Conservation (phyloP, 2,888 invertebrate species). For the Hemithea aestivaria region DNA sequence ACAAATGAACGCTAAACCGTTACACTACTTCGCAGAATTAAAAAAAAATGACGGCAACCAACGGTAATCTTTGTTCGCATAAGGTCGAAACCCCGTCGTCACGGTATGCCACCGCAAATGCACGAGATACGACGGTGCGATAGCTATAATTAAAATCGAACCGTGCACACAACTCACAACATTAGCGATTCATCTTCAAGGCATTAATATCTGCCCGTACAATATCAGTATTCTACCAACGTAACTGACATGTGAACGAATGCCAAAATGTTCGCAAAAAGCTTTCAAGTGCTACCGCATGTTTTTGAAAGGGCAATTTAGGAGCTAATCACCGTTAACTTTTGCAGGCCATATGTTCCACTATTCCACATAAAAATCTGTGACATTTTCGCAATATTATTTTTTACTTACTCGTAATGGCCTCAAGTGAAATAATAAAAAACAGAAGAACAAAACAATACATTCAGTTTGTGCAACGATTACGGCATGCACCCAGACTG, state of each 20-base stretch:
- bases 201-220: constrained; percentile 11
- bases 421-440: constrained; percentile 33
- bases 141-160: constrained; percentile 56
- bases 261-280: constrained; percentile 27
- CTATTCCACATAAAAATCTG: too few relatives aligned
- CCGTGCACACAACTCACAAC: constrained; percentile 39
- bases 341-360: constrained; percentile 60
- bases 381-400: too few relatives aligned
- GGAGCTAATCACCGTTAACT: constrained; percentile 49
- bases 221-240: constrained; percentile 23
- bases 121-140: constrained; percentile 38
- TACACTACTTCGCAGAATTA: constrained; percentile 72
- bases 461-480: constrained; percentile 13
- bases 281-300: constrained; percentile 30
- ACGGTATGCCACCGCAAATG: constrained; percentile 46
- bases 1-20: constrained; percentile 74
- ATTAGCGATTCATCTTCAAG: constrained; percentile 26
- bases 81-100: constrained; percentile 53
- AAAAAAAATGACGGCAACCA: constrained; percentile 63
- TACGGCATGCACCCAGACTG: constrained; percentile 1
- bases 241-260: constrained; percentile 27
- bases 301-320: constrained; percentile 54
- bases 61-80: constrained; percentile 70
- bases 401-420: constrained; percentile 31
- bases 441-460: constrained; percentile 19